Evolutionary conservation across 2,888 invertebrate species (phyloP), one percentile per base, ranked within the genome.

Genomic region (Biston stratarius): DNA sequence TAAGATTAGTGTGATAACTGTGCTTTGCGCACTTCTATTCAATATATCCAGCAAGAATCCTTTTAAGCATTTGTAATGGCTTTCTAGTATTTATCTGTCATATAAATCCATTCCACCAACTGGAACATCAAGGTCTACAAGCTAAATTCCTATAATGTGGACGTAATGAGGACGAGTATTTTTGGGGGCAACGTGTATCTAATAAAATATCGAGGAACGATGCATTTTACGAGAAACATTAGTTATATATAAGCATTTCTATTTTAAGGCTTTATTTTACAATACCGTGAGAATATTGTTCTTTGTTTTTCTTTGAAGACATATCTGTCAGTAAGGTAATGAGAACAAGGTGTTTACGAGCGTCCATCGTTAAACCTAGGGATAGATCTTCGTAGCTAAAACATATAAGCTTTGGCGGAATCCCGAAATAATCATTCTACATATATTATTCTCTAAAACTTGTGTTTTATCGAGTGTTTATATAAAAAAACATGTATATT

Each of bases 41-140:
- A 62, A 49, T 62, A 49, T n/a, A 14, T 53, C 9, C 8, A 11
- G 38, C 44, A 47, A 9, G 42, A 57, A 9, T 10, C 44, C 44
- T 57, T 64, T 49, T 52, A 45, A 38, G 14, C 12, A 12, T 42
- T 57, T 51, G 52, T 44, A 51, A 57, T 33, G 74, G 69, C n/a
- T 73, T 74, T 72, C 72, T 74, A 76, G 69, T 60, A 24, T 58
- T 67, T 67, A 63, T 59, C 52, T 59, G 49, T 42, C 38, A 42
- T 53, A 67, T 67, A 67, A 66, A 61, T 61, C 45, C 47, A n/a
- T 14, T 51, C 10, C 51, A 51, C 44, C 53, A 51, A 14, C 52
- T 14, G 11, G 52, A 52, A 52, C 61, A 45, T 36, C 36, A 61
- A 51, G 45, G 45, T 52, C 42, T 52, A 12, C 24, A 42, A 3